phyloP scores from a whole-genome alignment of 2,888 invertebrate species.

The Chymomyza procnemis region DNA sequence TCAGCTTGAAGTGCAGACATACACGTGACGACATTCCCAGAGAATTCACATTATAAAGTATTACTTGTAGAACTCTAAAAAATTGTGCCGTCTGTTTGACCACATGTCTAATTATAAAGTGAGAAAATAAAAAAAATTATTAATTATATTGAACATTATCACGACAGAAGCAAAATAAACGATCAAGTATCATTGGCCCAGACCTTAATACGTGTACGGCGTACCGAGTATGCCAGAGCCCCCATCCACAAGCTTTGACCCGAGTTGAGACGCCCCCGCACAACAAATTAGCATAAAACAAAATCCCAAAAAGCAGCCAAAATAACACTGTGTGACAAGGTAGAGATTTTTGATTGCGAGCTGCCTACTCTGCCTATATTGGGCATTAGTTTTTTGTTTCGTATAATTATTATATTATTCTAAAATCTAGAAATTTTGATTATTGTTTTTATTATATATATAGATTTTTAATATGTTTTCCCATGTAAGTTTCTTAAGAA shows the following conservation, averaged over 20 bases:
- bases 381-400: no score
- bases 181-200: conserved; percentile 61
- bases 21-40: no score
- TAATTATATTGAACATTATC: conserved; percentile 2
- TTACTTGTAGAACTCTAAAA: background rate
- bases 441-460: no score
- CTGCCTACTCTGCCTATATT: no score
- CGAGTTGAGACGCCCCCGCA: conserved; percentile 22
- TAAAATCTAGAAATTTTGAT: no score
- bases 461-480: no score
- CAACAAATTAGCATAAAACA: conserved; percentile 44
- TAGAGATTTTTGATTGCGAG: no score
- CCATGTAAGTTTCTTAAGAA: no score
- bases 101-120: background rate
- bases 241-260: conserved; percentile 9
- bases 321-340: conserved; percentile 2
- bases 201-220: conserved; percentile 70
- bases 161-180: conserved; percentile 13
- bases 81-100: background rate
- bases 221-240: conserved; percentile 32
- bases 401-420: no score
- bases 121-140: background rate
- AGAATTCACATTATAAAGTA: background rate
- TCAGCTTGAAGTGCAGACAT: no score
- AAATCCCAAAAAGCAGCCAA: background rate